Evolutionary conservation across 92 coral and sea anemone species (phyloP).

Genomic region (Phenganax stokvisi): DNA sequence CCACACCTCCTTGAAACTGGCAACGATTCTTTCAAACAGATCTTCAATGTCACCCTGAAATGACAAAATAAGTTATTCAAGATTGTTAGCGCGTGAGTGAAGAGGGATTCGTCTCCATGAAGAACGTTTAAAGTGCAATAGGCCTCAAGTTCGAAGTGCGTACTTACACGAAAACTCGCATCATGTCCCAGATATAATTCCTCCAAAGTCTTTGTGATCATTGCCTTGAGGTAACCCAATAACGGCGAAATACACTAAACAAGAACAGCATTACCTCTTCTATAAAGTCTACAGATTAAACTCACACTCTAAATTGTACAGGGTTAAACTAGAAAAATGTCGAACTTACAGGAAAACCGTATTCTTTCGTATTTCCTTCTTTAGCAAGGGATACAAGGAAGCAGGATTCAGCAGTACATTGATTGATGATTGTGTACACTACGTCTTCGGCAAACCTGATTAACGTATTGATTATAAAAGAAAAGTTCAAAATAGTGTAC

Average conservation of each 20-base stretch:
- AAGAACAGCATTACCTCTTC: neutral
- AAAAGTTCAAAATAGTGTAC: neutral
- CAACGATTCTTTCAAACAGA: constrained; percentile 17
- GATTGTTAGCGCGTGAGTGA: neutral
- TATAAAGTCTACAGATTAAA: no score
- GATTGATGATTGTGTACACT: constrained; percentile 57
- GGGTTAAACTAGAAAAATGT: neutral
- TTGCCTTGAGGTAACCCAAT: constrained; percentile 31
- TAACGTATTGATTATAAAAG: neutral
- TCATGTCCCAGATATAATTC: constrained; percentile 30
- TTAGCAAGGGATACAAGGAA: constrained; percentile 46
- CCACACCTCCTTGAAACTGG: constrained; percentile 19
- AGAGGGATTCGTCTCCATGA: neutral
- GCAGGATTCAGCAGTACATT: constrained; percentile 61
- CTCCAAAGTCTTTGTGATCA: constrained; percentile 27
- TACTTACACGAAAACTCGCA: constrained; percentile 12
- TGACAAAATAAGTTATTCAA: neutral
- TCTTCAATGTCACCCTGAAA: constrained; percentile 28
- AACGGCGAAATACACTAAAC: constrained; percentile 22
- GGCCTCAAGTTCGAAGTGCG: neutral
- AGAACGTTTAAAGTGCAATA: no score
- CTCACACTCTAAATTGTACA: neutral
- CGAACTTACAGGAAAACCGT: constrained; percentile 66
- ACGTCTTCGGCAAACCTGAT: constrained; percentile 76
- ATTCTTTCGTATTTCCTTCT: constrained; percentile 49